phyloP scores from a whole-genome alignment of 2,113 vertebrate genomes.

The Prionailurus bengalensis region DNA sequence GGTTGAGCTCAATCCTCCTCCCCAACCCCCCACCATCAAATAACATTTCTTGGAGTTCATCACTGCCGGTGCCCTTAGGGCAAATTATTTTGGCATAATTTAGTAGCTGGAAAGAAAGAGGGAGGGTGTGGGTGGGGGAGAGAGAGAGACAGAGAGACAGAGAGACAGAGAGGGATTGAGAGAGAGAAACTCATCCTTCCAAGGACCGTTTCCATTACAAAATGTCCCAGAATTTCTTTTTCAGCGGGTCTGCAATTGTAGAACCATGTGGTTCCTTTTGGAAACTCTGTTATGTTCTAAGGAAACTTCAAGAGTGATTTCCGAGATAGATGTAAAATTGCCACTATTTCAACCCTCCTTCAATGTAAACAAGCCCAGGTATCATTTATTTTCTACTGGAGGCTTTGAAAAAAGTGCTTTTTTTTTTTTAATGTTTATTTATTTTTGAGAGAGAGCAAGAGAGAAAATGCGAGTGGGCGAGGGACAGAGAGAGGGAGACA shows the following conservation, averaged over 20 bases:
- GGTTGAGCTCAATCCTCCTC: conserved; percentile 31
- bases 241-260: background rate
- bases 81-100: conserved; percentile 72
- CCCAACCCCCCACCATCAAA: background rate
- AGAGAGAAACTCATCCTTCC: background rate
- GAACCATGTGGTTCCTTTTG: background rate
- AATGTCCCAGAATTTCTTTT: conserved; percentile 28
- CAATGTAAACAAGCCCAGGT: background rate
- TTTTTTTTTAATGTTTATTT: too few relatives aligned
- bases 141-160: background rate
- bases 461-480: too few relatives aligned
- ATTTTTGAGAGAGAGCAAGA: too few relatives aligned
- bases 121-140: background rate
- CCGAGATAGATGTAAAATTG: background rate
- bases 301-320: background rate
- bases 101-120: conserved; percentile 1
- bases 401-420: background rate
- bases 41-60: conserved; percentile 67
- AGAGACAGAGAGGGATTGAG: too few relatives aligned
- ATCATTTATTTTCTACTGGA: background rate
- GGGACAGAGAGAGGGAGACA: too few relatives aligned
- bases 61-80: background rate
- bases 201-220: conserved; percentile 17
- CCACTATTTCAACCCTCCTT: background rate
- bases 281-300: background rate